phyloP scores from a whole-genome alignment of 2,797 vertebrate species.

The Enteromius treurensis region DNA sequence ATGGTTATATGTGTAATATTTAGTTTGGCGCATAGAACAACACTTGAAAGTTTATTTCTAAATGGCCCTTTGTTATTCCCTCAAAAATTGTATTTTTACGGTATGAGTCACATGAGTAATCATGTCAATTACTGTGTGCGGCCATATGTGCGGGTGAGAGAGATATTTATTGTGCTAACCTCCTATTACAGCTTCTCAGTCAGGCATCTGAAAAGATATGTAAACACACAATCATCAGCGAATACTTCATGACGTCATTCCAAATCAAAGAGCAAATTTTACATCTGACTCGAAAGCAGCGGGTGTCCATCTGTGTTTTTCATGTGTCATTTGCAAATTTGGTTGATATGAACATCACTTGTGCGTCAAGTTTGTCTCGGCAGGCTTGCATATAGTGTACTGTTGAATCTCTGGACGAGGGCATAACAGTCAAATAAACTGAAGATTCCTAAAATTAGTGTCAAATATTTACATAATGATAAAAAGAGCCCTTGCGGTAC shows the following conservation, averaged over 20 bases:
- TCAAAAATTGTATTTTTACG: slow-evolving; percentile 56
- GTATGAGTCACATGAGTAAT: slow-evolving; percentile 51
- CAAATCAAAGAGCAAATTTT: slow-evolving; percentile 42
- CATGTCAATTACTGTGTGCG: slow-evolving; percentile 53
- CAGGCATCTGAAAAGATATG: slow-evolving; percentile 59
- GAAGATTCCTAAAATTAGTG: slow-evolving; percentile 14
- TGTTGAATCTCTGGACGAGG: neutral
- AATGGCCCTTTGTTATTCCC: slow-evolving; percentile 54
- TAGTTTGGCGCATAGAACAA: slow-evolving; percentile 54
- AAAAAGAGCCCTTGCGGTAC: neutral
- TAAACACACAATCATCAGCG: slow-evolving; percentile 54
- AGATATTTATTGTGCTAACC: slow-evolving; percentile 65
- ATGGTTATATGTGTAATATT: slow-evolving; percentile 58
- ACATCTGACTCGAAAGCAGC: slow-evolving; percentile 8
- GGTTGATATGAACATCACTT: neutral
- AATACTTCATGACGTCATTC: slow-evolving; percentile 43
- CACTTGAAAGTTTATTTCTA: slow-evolving; percentile 61
- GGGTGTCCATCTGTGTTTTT: slow-evolving; percentile 18
- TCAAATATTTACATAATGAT: slow-evolving; percentile 6
- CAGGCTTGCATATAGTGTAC: neutral
- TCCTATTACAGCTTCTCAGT: slow-evolving; percentile 58
- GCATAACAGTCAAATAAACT: neutral
- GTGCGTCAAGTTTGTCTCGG: neutral
- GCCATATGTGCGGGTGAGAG: slow-evolving; percentile 53
- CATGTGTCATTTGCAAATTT: slow-evolving; percentile 16